Evolutionary conservation across 2,888 invertebrate genomes (phyloP), one percentile per base, ranked within the genome.

Genomic region (Epinotia ramella): DNA sequence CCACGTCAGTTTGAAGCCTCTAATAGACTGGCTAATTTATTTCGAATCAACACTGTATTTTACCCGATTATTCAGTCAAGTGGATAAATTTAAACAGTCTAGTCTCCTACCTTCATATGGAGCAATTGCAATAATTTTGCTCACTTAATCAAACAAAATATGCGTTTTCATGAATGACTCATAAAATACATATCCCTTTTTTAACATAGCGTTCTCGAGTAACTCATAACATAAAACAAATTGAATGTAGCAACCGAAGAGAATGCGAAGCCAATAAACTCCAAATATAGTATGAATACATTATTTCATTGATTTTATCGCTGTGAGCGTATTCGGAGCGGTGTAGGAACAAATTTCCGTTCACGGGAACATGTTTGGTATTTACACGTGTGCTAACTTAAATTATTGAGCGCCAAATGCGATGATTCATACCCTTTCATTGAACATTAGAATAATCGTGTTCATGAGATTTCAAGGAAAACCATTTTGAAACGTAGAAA

Each of bases 241-340:
- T 74, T 74, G 69, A 69, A 69, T 69, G 63, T 56, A 68, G n/a
- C 40, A 64, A 16, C 12, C 11, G 46, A 33, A 33, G 46, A 74
- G 63, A 74, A 74, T 64, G 65, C 64, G 46, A 64, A 65, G 24
- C 64, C 69, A 70, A 74, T 70, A 70, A 74, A 69, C 20, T 33
- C 69, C 64, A 49, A 74, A 69, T 74, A 74, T 69, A 74, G 59
- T 65, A 69, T 74, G 69, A 74, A 74, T 73, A 73, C 73, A 68
- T 73, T 73, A 56, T 33, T 74, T 64, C 69, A 74, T 65, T 74
- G 74, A 74, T 74, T 74, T 74, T 74, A 74, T 74, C 72, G 57
- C 4, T 69, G 33, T 69, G 69, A 59, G 40, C 46, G 57, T 56
- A 46, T 63, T 63, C 28, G 11, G 40, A 11, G 56, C 56, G 49